A percentile compares a stretch with the other conserved stretches of the same genome.
phyloP scores from a whole-genome alignment of 1,140 invertebrate genomes.

The Leptonema lineaticorne region DNA sequence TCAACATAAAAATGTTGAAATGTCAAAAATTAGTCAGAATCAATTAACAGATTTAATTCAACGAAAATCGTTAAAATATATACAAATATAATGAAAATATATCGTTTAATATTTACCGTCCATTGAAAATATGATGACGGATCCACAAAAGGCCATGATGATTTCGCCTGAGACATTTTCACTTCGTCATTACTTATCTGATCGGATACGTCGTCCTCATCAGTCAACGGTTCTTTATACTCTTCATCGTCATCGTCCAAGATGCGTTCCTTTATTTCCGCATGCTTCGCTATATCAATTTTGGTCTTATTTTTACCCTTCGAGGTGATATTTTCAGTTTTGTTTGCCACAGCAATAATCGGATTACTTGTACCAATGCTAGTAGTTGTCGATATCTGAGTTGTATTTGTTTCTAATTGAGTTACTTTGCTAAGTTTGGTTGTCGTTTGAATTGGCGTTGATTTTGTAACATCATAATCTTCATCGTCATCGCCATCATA shows the following conservation, averaged over 20 bases:
- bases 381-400: background rate
- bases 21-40: too few relatives aligned
- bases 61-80: too few relatives aligned
- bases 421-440: background rate
- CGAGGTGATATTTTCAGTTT: background rate
- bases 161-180: slow-evolving; percentile 50
- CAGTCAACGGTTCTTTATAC: slow-evolving; percentile 52
- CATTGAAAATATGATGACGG: slow-evolving; percentile 65
- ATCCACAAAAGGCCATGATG: slow-evolving; percentile 62
- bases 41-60: slow-evolving; percentile 39
- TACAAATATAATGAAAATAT: slow-evolving; percentile 46
- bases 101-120: too few relatives aligned
- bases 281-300: slow-evolving; percentile 39
- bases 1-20: background rate
- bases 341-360: background rate
- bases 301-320: slow-evolving; percentile 34
- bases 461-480: slow-evolving; percentile 31
- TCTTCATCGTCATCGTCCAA: slow-evolving; percentile 52
- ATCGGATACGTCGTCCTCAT: slow-evolving; percentile 52
- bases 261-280: slow-evolving; percentile 45
- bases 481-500: slow-evolving; percentile 37
- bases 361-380: background rate
- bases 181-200: slow-evolving; percentile 43
- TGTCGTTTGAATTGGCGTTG: background rate
- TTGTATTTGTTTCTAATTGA: background rate